Conservation (phyloP, 1,140 invertebrate genomes). For the Calliphora vicina region DNA sequence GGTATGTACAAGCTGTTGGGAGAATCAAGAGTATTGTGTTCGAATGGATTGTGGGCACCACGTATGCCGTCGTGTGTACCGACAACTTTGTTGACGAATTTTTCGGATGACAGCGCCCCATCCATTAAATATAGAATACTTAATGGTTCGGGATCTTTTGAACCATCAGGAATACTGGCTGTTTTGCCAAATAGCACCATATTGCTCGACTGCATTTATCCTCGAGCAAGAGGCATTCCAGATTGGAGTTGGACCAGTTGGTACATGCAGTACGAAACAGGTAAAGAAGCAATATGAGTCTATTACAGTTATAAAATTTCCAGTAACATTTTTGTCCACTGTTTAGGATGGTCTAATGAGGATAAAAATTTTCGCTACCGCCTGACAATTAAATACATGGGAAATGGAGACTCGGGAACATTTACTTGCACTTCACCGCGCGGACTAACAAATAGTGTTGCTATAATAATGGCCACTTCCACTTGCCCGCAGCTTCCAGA, state of each 20-base stretch:
- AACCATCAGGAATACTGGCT: conserved; percentile 78
- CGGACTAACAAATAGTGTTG: conserved; percentile 81
- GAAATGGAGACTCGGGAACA: conserved; percentile 80
- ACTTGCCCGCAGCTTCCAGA: conserved; percentile 64
- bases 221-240: conserved; percentile 77
- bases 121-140: conserved; percentile 82
- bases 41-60: conserved; percentile 80
- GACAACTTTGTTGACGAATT: conserved; percentile 83
- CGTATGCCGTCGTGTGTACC: conserved; percentile 79
- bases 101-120: conserved; percentile 84
- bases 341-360: conserved; percentile 78
- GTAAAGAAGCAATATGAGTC: conserved; percentile 64
- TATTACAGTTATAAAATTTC: not conserved
- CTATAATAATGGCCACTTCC: conserved; percentile 75
- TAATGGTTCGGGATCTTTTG: conserved; percentile 80
- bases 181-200: conserved; percentile 84
- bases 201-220: conserved; percentile 84
- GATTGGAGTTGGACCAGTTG: conserved; percentile 90
- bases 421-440: conserved; percentile 84
- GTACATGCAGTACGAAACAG: conserved; percentile 77
- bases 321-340: not conserved
- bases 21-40: conserved; percentile 73
- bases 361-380: conserved; percentile 83
- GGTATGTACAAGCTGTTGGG: conserved; percentile 83
- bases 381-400: conserved; percentile 82